A percentile compares a stretch with the other conserved stretches of the same genome.
phyloP scores from a whole-genome alignment of 1,140 invertebrate genomes.

The Papilio xuthus region DNA sequence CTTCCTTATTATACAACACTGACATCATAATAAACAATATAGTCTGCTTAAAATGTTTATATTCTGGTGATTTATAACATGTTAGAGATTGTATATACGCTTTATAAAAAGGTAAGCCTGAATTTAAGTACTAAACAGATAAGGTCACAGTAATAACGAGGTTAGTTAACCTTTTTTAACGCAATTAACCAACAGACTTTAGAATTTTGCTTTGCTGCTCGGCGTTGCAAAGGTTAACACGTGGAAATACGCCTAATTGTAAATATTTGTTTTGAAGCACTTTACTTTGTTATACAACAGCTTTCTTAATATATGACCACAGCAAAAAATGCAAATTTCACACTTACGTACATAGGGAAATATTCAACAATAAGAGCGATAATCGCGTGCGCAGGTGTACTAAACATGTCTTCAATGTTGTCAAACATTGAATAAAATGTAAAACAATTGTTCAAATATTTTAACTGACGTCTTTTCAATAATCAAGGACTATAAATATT shows the following conservation, averaged over 20 bases:
- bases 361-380: neutral
- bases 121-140: too few relatives aligned
- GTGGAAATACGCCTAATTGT: neutral
- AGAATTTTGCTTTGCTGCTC: too few relatives aligned
- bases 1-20: neutral
- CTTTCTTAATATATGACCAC: neutral
- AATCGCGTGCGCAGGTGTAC: neutral
- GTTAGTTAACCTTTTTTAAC: too few relatives aligned
- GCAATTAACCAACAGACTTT: neutral
- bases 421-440: slow-evolving; percentile 11
- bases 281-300: neutral
- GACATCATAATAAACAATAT: slow-evolving; percentile 3
- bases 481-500: neutral
- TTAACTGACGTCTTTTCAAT: neutral
- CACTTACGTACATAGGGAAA: neutral
- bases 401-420: neutral
- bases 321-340: neutral
- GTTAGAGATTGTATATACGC: too few relatives aligned
- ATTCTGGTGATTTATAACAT: too few relatives aligned
- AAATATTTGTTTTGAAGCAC: neutral
- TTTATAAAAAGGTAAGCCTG: too few relatives aligned
- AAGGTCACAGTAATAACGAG: too few relatives aligned
- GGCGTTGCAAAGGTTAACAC: neutral
- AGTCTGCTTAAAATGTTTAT: too few relatives aligned
- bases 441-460: slow-evolving; percentile 18